Base-by-base conservation (phyloP, 2,113 vertebrate genomes). In the Anguilla japonica region DNA sequence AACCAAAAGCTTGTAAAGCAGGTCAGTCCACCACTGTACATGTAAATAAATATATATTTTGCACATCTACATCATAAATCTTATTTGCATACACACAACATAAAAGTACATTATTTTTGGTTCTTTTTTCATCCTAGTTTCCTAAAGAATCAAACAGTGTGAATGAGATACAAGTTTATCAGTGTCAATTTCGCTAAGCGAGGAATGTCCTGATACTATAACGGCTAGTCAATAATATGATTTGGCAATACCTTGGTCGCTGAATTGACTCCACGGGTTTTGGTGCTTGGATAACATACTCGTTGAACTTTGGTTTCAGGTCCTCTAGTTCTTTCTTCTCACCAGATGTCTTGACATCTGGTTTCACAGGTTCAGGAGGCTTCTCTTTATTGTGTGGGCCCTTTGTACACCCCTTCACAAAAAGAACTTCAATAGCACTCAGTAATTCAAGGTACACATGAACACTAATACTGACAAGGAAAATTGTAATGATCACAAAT, bases 341-440 rank as follows among this genome's bases (percentile, higher is more conserved):
- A 85, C 92, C 94, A 7, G 96, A 97, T 87, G 95, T 96, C 88
- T 95, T 98, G 87, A 99, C 97, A 90, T 99, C 97, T 41, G 98
- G 97, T 89, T 98, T 99, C 82, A 99, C 96, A 3, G 98, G 96
- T 91, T 98, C 97, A 2, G 98, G 97, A 26, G 98, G 98, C 88
- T 98, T 99, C 93, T 98, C 97, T 53, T 96, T 97, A 91, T 97
- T 99, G 91, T 99, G 98, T n/a, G 94, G 93, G 79, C 98, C 98
- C 89, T 98, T 99, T 26, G 98, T 99, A 88, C 98, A 99, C 57
- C 98, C 98, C 98, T 99, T 78, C 41, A 29, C 56, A 84, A 41
- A 34, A 29, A 88, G 3, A 29, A 63, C 9, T 50, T 8, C 0
- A 75, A 63, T 14, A 84, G 8, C 6, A 26, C 2, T 40, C 22